Conservation (phyloP, 2,797 vertebrate genomes). For the Cossypha polioptera region DNA sequence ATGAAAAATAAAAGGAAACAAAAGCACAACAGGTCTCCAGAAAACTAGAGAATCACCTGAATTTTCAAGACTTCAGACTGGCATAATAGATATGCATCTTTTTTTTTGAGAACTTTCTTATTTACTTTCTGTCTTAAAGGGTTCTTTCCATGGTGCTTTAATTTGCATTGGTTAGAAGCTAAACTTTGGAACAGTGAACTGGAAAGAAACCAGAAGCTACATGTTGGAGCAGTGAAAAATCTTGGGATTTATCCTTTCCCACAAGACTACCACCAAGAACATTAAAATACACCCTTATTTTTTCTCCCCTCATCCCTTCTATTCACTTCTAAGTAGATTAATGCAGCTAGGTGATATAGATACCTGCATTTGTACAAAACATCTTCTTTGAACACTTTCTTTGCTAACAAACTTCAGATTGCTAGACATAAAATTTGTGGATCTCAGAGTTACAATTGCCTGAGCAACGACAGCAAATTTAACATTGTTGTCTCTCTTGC, state of each 20-base stretch:
- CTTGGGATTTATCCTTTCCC: not conserved
- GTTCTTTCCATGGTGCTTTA: not conserved
- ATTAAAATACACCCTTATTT: no score
- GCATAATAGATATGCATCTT: not conserved
- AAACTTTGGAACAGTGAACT: not conserved
- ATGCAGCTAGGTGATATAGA: not conserved
- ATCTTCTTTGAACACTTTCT: not conserved
- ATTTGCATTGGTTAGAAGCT: not conserved
- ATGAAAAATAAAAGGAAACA: not conserved
- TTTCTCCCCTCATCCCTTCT: rapidly evolving
- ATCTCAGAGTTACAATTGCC: not conserved
- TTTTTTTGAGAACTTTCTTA: not conserved
- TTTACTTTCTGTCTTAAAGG: not conserved
- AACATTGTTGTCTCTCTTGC: not conserved
- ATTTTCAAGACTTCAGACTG: not conserved
- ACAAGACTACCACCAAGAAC: not conserved
- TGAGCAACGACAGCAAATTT: not conserved
- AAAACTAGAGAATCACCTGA: not conserved
- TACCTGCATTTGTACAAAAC: not conserved
- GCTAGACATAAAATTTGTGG: not conserved
- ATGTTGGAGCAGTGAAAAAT: not conserved
- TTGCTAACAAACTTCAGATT: not conserved
- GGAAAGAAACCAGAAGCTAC: not conserved
- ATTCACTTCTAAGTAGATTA: not conserved
- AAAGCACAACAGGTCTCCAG: not conserved